These are phyloP conservation scores for Acrocyrtus sp. DNA, from an alignment of 2,888 invertebrate genomes.

Conservation along the genomic window DNA sequence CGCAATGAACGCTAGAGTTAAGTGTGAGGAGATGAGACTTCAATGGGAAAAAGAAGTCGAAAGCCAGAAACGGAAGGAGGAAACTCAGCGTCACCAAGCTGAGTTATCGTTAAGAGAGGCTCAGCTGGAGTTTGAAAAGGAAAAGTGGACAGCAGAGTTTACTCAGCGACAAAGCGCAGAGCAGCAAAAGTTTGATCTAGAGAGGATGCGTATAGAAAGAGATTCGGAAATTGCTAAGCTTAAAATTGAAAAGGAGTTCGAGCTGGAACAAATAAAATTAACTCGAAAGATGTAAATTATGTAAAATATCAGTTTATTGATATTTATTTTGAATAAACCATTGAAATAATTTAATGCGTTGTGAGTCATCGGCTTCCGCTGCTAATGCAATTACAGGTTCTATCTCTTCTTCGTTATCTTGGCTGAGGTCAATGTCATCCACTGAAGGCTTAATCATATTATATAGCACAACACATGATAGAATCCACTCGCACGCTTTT, in stretches of 20 bases:
- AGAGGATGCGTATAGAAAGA: no score
- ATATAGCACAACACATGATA: slow-evolving; percentile 21
- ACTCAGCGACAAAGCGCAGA: background rate
- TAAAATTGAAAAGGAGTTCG: background rate
- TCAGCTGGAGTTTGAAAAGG: background rate
- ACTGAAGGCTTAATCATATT: slow-evolving; percentile 5
- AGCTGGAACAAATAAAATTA: background rate
- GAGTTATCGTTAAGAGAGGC: background rate
- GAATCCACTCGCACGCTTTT: slow-evolving; percentile 33
- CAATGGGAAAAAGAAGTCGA: background rate
- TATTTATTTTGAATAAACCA: slow-evolving; percentile 14
- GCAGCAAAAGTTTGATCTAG: background rate
- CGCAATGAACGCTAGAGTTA: background rate
- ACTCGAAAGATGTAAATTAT: background rate
- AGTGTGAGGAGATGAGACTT: background rate
- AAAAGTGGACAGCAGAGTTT: slow-evolving; percentile 5
- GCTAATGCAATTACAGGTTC: no score
- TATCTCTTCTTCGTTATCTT: background rate
- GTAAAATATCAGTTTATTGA: no score
- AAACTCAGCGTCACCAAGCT: background rate
- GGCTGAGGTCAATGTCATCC: background rate
- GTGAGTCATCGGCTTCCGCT: background rate
- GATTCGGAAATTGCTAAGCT: no score
- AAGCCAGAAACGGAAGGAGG: background rate
- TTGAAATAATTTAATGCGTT: slow-evolving; percentile 8